These are phyloP conservation scores for Cenopis cana DNA, from an alignment of 2,888 invertebrate species.

Conservation along the genomic window DNA sequence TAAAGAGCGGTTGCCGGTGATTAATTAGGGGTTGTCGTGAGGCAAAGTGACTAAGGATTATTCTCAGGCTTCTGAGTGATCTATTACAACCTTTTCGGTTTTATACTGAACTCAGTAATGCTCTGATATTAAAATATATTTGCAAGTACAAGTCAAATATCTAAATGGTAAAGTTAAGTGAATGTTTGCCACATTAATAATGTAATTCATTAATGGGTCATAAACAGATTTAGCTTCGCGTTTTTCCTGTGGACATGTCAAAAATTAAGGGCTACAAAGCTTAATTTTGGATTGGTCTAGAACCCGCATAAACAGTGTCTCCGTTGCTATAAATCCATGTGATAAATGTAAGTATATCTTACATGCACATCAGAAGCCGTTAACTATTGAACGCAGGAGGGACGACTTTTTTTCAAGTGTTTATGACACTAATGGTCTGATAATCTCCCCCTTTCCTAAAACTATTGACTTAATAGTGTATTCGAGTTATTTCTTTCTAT, in stretches of 20 bases:
- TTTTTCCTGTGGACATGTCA: no score
- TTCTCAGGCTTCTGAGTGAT: slow-evolving; percentile 11
- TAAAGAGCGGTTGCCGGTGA: slow-evolving; percentile 31
- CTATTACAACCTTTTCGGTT: slow-evolving; percentile 4
- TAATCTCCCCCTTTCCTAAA: not conserved
- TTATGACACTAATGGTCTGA: no score
- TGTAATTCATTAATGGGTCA: not conserved
- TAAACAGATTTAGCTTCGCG: no score
- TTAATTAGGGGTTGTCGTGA: slow-evolving; percentile 25
- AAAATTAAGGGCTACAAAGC: no score
- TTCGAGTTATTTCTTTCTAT: not conserved
- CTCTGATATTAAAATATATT: not conserved
- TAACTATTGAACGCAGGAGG: no score
- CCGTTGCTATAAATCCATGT: no score
- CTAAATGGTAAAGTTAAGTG: not conserved
- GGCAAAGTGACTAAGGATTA: slow-evolving; percentile 28
- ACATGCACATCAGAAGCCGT: no score
- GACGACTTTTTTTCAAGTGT: no score
- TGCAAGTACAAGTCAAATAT: not conserved
- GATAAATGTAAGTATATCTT: no score
- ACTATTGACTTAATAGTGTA: not conserved
- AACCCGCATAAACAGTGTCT: no score
- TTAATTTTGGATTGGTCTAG: no score
- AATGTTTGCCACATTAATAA: no score
- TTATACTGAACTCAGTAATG: not conserved